A percentile compares a stretch with the other conserved stretches of the same genome.
Evolutionary conservation across 2,888 invertebrate species (phyloP).

Genomic region (Lasioglossum pauxillum): DNA sequence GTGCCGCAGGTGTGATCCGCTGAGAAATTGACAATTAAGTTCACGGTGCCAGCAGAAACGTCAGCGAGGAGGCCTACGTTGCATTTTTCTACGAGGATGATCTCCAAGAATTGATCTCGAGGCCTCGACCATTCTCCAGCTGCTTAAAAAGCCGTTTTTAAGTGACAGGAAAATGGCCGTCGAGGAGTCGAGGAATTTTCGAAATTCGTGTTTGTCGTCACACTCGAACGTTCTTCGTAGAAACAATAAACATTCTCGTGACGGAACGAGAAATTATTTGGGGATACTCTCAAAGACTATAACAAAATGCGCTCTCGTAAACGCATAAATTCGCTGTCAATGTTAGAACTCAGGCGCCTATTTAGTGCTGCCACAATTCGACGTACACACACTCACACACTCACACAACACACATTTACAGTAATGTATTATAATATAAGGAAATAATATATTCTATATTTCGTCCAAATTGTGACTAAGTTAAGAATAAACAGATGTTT

Average conservation of each 20-base stretch:
- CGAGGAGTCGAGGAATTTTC: background rate
- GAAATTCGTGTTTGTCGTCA: slow-evolving; percentile 22
- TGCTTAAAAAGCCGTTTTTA: background rate
- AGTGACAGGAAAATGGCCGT: slow-evolving; percentile 2
- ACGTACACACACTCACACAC: slow-evolving; percentile 42
- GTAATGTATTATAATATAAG: slow-evolving; percentile 76
- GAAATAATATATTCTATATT: slow-evolving; percentile 79
- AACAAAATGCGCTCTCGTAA: slow-evolving; percentile 32
- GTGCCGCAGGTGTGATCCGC: slow-evolving; percentile 78
- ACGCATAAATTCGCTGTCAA: slow-evolving; percentile 58
- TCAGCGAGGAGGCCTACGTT: slow-evolving; percentile 54
- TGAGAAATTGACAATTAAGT: slow-evolving; percentile 16
- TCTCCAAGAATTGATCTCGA: slow-evolving; percentile 46
- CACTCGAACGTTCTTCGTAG: slow-evolving; percentile 16
- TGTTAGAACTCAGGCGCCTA: slow-evolving; percentile 59
- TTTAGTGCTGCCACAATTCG: slow-evolving; percentile 57
- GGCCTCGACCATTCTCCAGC: background rate
- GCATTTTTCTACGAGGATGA: slow-evolving; percentile 51
- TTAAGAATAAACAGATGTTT: slow-evolving; percentile 80
- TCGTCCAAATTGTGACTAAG: slow-evolving; percentile 79
- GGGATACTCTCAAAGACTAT: slow-evolving; percentile 49
- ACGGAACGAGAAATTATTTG: slow-evolving; percentile 1
- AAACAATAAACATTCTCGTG: background rate
- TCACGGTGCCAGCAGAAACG: slow-evolving; percentile 44
- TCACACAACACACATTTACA: slow-evolving; percentile 48